Percentiles rank a stretch among this genome's conserved stretches.
phyloP scores from a whole-genome alignment of 2,113 vertebrate genomes.

The Dinomys branickii region DNA sequence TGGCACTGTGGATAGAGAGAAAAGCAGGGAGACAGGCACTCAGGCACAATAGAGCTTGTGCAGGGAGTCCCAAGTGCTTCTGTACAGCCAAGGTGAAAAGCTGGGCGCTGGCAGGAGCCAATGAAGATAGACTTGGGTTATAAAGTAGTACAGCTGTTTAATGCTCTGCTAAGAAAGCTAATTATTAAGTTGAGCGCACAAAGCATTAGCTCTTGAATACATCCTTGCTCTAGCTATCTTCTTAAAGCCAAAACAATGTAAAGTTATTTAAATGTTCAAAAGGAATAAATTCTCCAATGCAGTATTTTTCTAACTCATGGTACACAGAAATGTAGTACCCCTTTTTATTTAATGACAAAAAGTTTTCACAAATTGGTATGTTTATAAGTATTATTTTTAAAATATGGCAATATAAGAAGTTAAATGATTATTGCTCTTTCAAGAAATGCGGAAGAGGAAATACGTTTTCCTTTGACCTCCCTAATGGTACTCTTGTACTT shows the following conservation, averaged over 20 bases:
- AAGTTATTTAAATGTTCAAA: background rate
- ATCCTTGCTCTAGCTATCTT: background rate
- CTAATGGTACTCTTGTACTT: background rate
- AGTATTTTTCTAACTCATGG: background rate
- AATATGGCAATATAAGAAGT: conserved; percentile 1
- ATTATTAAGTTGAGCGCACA: background rate
- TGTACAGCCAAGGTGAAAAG: background rate
- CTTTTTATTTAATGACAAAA: conserved; percentile 16
- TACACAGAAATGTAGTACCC: background rate
- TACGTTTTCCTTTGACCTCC: background rate
- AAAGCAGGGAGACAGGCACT: background rate
- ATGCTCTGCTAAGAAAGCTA: background rate
- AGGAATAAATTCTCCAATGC: background rate
- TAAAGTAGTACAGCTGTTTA: background rate
- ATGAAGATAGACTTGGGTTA: background rate
- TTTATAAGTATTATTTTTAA: background rate
- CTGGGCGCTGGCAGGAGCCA: background rate
- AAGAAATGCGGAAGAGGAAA: background rate
- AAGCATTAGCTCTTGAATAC: background rate
- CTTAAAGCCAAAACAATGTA: background rate
- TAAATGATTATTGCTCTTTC: background rate
- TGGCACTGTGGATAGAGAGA: background rate
- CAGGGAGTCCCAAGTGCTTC: background rate
- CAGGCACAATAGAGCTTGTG: background rate
- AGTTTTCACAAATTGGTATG: background rate